Conservation (phyloP, 2,113 vertebrate species). For the Nipponia nippon region DNA sequence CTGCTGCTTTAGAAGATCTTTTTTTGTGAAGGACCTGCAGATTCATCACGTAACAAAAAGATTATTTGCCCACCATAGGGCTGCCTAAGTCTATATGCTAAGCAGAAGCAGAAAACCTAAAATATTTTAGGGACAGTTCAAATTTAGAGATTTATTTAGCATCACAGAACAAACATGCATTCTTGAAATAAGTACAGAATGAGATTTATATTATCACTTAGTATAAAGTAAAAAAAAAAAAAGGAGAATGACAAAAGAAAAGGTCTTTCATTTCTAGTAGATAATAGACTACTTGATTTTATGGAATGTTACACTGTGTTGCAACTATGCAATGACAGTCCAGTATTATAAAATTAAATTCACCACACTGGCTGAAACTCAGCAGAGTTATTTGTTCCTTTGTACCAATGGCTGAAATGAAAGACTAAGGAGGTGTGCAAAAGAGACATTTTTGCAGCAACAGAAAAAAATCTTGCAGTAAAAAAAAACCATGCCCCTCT, state of each 20-base stretch:
- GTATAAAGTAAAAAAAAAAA: neutral
- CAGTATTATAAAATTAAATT: neutral
- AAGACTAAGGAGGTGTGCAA: neutral
- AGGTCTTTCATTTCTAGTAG: neutral
- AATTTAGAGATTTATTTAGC: constrained; percentile 5
- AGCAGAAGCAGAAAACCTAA: neutral
- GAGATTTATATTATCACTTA: neutral
- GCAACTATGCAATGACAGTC: neutral
- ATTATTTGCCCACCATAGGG: constrained; percentile 47
- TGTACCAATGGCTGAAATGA: neutral
- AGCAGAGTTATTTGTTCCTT: neutral
- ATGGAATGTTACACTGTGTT: neutral
- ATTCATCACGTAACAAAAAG: constrained; percentile 48
- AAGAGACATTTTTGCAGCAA: neutral
- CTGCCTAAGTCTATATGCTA: constrained; percentile 30
- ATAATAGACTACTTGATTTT: constrained; percentile 1
- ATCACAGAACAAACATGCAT: neutral
- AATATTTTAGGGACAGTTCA: neutral
- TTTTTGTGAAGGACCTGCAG: constrained; percentile 47
- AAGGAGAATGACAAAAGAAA: neutral
- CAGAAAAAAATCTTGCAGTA: neutral
- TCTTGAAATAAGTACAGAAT: constrained; percentile 19
- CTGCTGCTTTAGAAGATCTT: constrained; percentile 66
- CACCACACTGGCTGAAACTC: neutral
- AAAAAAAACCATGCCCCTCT: neutral